Base-by-base conservation (phyloP, 2,113 vertebrate species). In the Brachionichthys hirsutus region DNA sequence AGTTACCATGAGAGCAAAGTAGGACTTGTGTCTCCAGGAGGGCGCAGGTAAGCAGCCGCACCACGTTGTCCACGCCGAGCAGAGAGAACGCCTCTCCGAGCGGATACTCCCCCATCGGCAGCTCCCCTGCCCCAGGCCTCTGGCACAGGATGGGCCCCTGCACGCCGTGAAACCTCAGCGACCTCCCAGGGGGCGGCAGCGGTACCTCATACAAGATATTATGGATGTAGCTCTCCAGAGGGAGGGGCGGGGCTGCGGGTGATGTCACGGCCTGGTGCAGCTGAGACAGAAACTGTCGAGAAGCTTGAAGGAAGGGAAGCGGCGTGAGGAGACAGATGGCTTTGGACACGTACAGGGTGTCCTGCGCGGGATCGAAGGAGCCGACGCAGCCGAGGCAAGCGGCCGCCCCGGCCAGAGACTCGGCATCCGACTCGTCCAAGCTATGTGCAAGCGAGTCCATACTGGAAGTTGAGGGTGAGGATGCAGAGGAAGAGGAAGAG, bases 21-120 rank as follows among this genome's bases (percentile, higher is more conserved):
- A 99, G 93, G 76, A 98, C 94, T 83, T 99, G 97, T 90, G 96
- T 98, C 88, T 99, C 97, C 73, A 99, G 87, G n/a, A 99, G 93
- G 14, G 93, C 93, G 1, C 97, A 99, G 13, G 95, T 98, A 45
- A 99, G 95, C n/a, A 98, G 91, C 67, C 95, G 95, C 34, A 99
- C 93, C 77, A 99, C 89, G 75, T 95, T 98, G 77, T 98, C 95
- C 54, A 97, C 83, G 1, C 97, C 97, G 70, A 99, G 89, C 43
- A 98, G 87, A 60, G 93, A 92, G 0, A 96, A 94, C 2, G 92
- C 91, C 75, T 96, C 94, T 11, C 93, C 90, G 12, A 99, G 92
- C 0, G 96, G 93, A 73, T 94, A 98, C 78, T 98, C 97, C 0
- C 92, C 95, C 30, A 99, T 88, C 0, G 97, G 97, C 2, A 99